Base-by-base conservation (phyloP, 2,888 invertebrate species). In the Drosophila nr. perissopoda region DNA sequence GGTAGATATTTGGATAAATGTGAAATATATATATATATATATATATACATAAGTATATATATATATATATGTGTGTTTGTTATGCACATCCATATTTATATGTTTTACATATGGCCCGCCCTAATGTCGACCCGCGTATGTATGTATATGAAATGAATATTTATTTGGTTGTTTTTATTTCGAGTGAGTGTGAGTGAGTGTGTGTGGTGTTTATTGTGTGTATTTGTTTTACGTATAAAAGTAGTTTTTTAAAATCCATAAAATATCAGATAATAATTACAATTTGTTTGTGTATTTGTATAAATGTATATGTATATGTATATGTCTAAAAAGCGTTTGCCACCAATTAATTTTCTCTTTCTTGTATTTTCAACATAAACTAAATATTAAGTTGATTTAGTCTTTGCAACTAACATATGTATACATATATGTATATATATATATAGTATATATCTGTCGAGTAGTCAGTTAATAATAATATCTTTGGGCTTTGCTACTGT, bases 201-300 rank as follows among this genome's bases (percentile, higher is more conserved):
- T 53, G 56, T 49, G 70, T 51, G 51, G 16, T 36, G 16, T 36
- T 16, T 36, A 16, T 18, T 53, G 48, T 65, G 38, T 65, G 40
- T 63, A 40, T 70, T 13, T 70, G 51, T 60, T 70, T 88, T 85
- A 88, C 90, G 86, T 89, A 89, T 90, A 87, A 87, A 87, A 89
- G 88, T 85, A 80, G 67, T 83, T 82, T 79, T 82, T 86, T 87
- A 86, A 86, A 86, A 89, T 86, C 75, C 73, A 83, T 90, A 80
- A 87, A 88, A 83, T 83, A 83, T 82, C 70, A 81, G 88, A 83
- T 89, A 88, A 88, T 88, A 84, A 85, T 85, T 85, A 85, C 85
- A 85, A 84, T 83, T 87, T 73, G 72, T 81, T 71, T 46, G 75
- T 53, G 49, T 76, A 42, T 71, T 61, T 79, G 52, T 78, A 38